Base-by-base conservation (phyloP, 2,113 vertebrate genomes). In the Plecturocebus donacophilus region DNA sequence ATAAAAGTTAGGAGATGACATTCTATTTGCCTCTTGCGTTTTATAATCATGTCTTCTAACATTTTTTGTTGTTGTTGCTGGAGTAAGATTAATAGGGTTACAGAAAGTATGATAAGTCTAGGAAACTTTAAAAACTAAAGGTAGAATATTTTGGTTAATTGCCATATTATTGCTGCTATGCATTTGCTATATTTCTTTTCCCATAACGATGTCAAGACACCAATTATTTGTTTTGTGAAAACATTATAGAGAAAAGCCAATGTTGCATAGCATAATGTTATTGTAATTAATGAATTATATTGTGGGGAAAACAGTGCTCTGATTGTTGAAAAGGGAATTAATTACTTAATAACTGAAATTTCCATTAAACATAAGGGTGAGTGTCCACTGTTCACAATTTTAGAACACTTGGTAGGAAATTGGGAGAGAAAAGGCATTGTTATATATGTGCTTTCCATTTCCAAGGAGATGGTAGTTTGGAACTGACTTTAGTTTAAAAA, bases 161-260 rank as follows among this genome's bases (percentile, higher is more conserved):
- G 12, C 0, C 16, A 42, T 42, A 7, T 35, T 83, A 58, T 92
- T 89, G 6, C 23, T 96, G 25, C 47, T 95, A 97, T 94, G 58
- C 8, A n/a, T 27, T 90, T 83, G 16, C 66, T 79, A 1, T 87
- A 30, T 66, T 86, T 38, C 61, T 88, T 61, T 88, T 56, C 45
- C 6, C 5, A 49, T 66, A 85, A 42, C 42, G 52, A 89, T 54
- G 58, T 17, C 21, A 87, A 70, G 6, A 45, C 83, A 89, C 35
- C n/a, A 84, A 83, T 47, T 97, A 92, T 95, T 97, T 35, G 23
- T 92, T 95, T 87, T 97, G 14, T 38, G 90, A 38, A 87, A 91
- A 49, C 3, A 82, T 11, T 42, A 32, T 90, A 14, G 64, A 83
- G 85, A 86, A 96, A 95, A 96, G 9, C 70, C 2, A 58, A 6